Percentiles rank a stretch among this genome's conserved stretches.
These are phyloP conservation scores for Sparus aurata DNA, from an alignment of 2,797 vertebrate genomes.

Conservation along the genomic window DNA sequence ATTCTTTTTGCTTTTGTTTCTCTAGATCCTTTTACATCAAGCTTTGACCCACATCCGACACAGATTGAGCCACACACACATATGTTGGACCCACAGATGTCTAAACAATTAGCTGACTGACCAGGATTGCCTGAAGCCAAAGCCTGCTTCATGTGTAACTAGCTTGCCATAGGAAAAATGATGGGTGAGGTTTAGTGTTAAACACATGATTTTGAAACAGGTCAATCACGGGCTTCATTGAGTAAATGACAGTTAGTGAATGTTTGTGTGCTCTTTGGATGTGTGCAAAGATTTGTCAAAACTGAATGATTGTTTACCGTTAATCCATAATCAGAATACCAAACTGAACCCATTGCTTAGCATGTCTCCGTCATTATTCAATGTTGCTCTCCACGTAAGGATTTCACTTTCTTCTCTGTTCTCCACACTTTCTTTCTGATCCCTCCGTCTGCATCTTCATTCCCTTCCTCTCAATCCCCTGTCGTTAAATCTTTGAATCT, in stretches of 20 bases:
- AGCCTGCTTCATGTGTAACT: neutral
- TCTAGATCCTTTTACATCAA: neutral
- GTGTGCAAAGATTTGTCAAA: neutral
- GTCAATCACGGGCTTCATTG: neutral
- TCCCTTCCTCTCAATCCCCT: neutral
- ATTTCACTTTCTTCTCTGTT: slow-evolving; percentile 14
- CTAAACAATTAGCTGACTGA: neutral
- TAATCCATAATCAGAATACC: neutral
- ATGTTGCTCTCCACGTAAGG: neutral
- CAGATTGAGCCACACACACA: neutral
- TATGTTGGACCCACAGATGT: neutral
- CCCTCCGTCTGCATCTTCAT: slow-evolving; percentile 7
- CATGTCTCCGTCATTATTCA: neutral
- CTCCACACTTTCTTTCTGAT: neutral
- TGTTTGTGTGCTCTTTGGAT: neutral
- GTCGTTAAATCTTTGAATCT: slow-evolving; percentile 14
- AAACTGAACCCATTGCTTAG: neutral
- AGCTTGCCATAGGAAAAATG: neutral
- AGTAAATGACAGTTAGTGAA: neutral
- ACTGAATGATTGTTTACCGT: neutral
- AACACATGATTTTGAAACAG: neutral
- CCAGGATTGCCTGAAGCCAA: neutral
- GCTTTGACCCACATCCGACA: neutral
- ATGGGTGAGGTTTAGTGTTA: neutral
- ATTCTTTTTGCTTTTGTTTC: neutral